phyloP scores from a whole-genome alignment of 2,113 vertebrate genomes.

The Ciconia stormi region DNA sequence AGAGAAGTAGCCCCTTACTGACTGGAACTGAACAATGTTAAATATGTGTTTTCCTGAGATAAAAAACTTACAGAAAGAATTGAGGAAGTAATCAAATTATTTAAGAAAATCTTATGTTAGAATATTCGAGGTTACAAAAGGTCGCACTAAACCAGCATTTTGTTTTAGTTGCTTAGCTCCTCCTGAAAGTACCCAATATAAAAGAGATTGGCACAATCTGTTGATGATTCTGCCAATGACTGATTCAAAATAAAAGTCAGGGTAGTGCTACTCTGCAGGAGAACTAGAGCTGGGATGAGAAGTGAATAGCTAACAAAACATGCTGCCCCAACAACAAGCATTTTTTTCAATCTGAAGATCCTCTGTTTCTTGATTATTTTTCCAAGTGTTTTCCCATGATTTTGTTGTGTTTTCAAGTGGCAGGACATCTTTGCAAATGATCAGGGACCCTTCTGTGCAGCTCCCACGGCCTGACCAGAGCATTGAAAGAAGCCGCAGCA shows the following conservation, averaged over 20 bases:
- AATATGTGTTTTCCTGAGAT: background rate
- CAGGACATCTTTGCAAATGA: conserved; percentile 82
- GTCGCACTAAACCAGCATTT: background rate
- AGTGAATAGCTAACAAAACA: background rate
- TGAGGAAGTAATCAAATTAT: background rate
- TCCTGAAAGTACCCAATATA: background rate
- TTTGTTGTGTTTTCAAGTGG: conserved; percentile 73
- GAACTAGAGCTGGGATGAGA: background rate
- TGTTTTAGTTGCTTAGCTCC: background rate
- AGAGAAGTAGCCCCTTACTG: background rate
- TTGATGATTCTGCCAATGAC: background rate
- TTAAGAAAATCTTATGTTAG: background rate
- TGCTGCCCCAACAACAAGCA: background rate
- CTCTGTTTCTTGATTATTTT: background rate
- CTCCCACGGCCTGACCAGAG: conserved; percentile 83
- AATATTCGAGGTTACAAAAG: background rate
- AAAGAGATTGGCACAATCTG: background rate
- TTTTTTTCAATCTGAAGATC: background rate
- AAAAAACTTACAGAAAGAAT: background rate
- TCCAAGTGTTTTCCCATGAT: background rate
- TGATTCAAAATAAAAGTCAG: background rate
- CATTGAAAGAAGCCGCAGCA: conserved; percentile 84
- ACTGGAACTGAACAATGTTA: background rate
- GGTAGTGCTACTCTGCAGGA: background rate
- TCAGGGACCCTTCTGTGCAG: conserved; percentile 77